Evolutionary conservation across 2,888 invertebrate species (phyloP), one percentile per base, ranked within the genome.

Genomic region (Agrochola circellaris): DNA sequence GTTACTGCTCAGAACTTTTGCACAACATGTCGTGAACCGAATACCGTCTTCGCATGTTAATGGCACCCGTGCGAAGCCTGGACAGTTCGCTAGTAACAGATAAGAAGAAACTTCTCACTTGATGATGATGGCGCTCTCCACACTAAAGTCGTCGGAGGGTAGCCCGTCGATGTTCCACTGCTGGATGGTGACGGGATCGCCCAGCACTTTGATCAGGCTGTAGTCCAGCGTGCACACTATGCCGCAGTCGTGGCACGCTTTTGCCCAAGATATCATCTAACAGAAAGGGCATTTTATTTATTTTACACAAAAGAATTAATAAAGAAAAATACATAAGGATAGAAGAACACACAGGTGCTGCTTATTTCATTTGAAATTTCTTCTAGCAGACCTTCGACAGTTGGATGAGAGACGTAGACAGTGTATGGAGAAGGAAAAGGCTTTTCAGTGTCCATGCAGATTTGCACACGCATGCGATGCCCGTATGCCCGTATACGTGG

Each of bases 41-140:
- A 48, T 17, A 48, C 48, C 48, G 48, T 48, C 48, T 48, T 48
- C 48, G 17, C 48, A 48, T 48, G 0, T 17, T 17, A 48, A 48
- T 48, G 7, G 17, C 48, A 48, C 17, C 48, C 1, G 48, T 17
- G 48, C 17, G 48, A 48, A 48, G 17, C 48, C 17, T 6, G 48
- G 48, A 20, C 17, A 23, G 7, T 20, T 51, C 51, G 8, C 2
- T 30, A 30, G 58, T 58, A 60, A 48, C 20, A 9, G 9, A 56
- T 67, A 56, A 34, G 17, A 34, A 23, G 7, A n/a, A 38, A 62
- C n/a, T 68, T 38, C 82, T 82, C 7, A 99, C 98, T 98, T 98
- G 83, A 99, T 98, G 87, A 99, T 99, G 85, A 99, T 99, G 73
- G 98, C 99, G 92, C 99, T 99, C 92, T 99, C 99, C 60, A 99